Evolutionary conservation across 2,797 vertebrate genomes (phyloP).

Genomic region (Diglossa cyanea): DNA sequence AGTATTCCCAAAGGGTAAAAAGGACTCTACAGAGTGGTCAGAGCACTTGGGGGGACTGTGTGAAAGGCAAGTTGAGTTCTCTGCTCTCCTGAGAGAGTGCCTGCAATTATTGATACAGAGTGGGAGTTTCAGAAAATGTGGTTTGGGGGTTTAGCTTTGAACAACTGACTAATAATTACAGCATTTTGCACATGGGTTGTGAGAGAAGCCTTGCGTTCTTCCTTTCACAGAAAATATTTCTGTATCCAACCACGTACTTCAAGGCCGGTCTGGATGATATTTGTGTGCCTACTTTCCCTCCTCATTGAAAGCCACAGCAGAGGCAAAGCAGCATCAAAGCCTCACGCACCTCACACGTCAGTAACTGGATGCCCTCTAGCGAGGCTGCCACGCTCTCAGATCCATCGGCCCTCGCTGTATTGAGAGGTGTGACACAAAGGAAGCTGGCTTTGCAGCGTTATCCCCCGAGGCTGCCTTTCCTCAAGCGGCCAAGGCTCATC

Average conservation of each 20-base stretch:
- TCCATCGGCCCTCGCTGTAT: rapidly evolving
- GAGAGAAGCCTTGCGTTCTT: neutral
- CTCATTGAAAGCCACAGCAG: neutral
- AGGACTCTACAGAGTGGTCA: neutral
- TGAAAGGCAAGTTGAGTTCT: neutral
- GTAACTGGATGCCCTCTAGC: slow-evolving; percentile 63
- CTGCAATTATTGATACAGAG: slow-evolving; percentile 16
- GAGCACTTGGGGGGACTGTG: neutral
- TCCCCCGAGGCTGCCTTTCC: neutral
- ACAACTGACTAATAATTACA: slow-evolving; percentile 27
- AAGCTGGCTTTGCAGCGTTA: neutral
- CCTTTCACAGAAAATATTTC: neutral
- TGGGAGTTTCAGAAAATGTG: slow-evolving; percentile 58
- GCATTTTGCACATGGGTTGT: neutral
- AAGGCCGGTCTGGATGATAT: neutral
- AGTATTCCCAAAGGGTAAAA: neutral
- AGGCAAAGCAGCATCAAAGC: neutral
- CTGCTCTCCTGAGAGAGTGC: neutral
- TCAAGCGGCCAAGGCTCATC: neutral
- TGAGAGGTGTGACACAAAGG: neutral
- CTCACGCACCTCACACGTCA: neutral
- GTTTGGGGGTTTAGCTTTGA: slow-evolving; percentile 58
- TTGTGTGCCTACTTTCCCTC: neutral
- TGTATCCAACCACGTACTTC: neutral
- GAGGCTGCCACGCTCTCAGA: neutral